phyloP scores from a whole-genome alignment of 2,888 invertebrate genomes.

The Yponomeuta sedellus region DNA sequence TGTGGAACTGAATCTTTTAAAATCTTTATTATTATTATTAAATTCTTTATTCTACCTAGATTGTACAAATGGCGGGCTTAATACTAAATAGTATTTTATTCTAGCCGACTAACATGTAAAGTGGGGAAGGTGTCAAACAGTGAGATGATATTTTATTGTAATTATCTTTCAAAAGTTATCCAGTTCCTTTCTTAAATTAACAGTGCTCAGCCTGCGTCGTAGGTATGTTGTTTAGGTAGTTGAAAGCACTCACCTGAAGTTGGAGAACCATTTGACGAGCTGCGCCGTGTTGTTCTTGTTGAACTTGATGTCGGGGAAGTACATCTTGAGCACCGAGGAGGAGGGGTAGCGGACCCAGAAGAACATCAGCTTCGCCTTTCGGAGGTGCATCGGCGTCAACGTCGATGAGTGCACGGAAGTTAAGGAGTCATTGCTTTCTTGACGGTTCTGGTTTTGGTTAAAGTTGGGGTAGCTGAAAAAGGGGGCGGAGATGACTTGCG shows the following conservation, averaged over 20 bases:
- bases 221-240: no score
- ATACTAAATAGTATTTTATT: no score
- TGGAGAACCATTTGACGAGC: conserved; percentile 99
- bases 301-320: conserved; percentile 99
- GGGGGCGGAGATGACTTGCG: neutral
- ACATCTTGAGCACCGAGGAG: conserved; percentile 99
- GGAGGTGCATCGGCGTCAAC: conserved; percentile 99
- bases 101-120: no score
- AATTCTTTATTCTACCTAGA: no score
- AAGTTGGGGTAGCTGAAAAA: conserved; percentile 1
- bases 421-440: conserved; percentile 69
- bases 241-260: conserved; percentile 91
- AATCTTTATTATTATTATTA: no score
- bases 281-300: conserved; percentile 99
- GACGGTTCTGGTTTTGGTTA: neutral
- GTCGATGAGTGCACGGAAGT: conserved; percentile 95
- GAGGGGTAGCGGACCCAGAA: conserved; percentile 99
- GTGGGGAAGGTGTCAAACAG: no score
- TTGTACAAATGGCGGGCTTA: no score
- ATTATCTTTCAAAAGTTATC: no score
- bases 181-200: no score
- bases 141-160: no score
- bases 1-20: no score
- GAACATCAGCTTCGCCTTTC: conserved; percentile 99
- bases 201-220: no score